Evolutionary conservation across 2,888 invertebrate species (phyloP), one percentile per base, ranked within the genome.

Genomic region (Clunio marinus): DNA sequence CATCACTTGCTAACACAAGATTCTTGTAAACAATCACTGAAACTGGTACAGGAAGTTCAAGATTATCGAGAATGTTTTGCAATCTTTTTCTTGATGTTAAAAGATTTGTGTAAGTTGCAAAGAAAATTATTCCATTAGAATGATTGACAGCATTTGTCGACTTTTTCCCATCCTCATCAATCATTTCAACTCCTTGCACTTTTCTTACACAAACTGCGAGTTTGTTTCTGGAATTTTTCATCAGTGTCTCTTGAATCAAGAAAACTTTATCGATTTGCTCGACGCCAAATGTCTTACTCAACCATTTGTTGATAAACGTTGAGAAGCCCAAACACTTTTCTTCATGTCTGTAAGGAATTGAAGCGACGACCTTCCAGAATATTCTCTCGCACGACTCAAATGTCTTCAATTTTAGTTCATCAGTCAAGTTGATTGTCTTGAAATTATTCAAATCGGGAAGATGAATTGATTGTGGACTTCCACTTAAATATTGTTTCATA

Each of bases 331-430:
- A 69, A 13, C 74, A 58, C 2, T 77, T 77, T 1, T 73, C 73
- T 0, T 65, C 45, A 20, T 74, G 72, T 71, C 8, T 71, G 71
- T 1, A 73, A 75, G 86, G 84, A 68, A 84, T 80, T 5, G 85
- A 83, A 62, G 87, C 74, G 3, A 83, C 81, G 32, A 86, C 75
- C 77, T 88, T 88, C 87, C 87, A 88, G 72, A n/a, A 79, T 71
- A 65, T 20, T 41, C 62, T 59, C 22, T 45, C 57, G 17, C 57
- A 15, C 13, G 17, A 27, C n/a, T 62, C 46, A 37, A 28, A n/a
- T 15, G 20, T 5, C n/a, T 20, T 20, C 2, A 66, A 17, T 2
- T 51, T 32, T n/a, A 66, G 13, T 5, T n/a, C 66, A 4, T 24
- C 46, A 10, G 55, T 55, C 13, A 66, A 28, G n/a, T 66, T n/a